Base-by-base conservation (phyloP, 1,140 invertebrate genomes). In the Magallana angulata region DNA sequence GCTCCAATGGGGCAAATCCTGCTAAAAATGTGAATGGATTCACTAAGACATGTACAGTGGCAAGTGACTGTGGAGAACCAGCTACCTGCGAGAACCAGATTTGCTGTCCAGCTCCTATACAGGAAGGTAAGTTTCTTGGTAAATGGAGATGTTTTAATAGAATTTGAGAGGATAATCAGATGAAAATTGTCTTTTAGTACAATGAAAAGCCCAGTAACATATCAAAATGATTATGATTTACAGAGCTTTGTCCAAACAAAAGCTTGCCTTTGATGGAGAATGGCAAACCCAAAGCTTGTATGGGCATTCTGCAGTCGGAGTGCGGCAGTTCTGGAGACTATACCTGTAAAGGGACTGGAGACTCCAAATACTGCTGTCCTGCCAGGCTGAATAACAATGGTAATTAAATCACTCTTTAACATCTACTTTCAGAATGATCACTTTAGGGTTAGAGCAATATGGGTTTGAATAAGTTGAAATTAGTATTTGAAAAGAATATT, bases 361-460 rank as follows among this genome's bases (percentile, higher is more conserved):
- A 59, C 5, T 84, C 82, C n/a, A 84, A 60, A 58, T 84, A 60
- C 82, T 84, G 82, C 58, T 84, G 82, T 56, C 82, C 82, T 7
- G n/a, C 48, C 56, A 82, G 57, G 48, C 56, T 14, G 6, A 57
- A 82, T 82, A 82, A 57, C 16, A 58, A 57, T 14, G 81, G 81
- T 82, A 57, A 9, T 18, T 82, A 48, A 48, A 48, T 64, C 14
- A 64, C 62, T 14, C 18, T 14, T 18, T 18, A 64, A 64, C 62
- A 64, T 18, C 62, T 64, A 64, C 62, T 7, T 16, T 64, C 14
- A 64, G 3, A 64, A 14, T 48, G 36, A 48, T 48, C 2, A 48
- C 36, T 48, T 2, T 48, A 48, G 36, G 5, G 3, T 48, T 48
- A 48, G 36, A 48, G 36, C 36, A 48, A 24, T 48, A 48, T 24